Conservation (phyloP, 2,113 vertebrate species). For the Pagrus major region DNA sequence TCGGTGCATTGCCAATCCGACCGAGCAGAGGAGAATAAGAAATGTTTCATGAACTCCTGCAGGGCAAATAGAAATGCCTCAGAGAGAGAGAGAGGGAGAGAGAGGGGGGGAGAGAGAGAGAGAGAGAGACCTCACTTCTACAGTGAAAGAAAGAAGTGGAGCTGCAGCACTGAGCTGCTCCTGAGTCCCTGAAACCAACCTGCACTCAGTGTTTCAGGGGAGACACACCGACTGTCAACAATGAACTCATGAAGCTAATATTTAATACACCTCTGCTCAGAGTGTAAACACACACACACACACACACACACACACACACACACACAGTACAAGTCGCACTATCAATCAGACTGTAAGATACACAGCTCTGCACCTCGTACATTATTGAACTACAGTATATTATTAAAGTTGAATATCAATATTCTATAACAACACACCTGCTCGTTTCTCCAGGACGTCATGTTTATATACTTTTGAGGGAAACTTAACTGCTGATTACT, state of each 20-base stretch:
- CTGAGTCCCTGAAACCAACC: constrained; percentile 15
- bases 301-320: neutral
- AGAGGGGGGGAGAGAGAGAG: constrained; percentile 3
- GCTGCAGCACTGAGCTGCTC: neutral
- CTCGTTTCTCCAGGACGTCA: too few relatives aligned
- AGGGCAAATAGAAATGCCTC: constrained; percentile 19
- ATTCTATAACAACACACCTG: too few relatives aligned
- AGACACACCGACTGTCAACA: constrained; percentile 7
- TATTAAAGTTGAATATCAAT: too few relatives aligned
- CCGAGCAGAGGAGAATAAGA: constrained; percentile 30
- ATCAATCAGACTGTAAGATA: neutral
- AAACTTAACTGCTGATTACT: too few relatives aligned
- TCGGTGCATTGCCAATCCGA: constrained; percentile 9
- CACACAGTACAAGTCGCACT: neutral
- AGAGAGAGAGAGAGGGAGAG: constrained; percentile 8
- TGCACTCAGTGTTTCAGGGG: neutral
- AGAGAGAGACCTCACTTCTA: constrained; percentile 21
- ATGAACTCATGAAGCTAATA: constrained; percentile 13
- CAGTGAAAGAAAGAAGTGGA: constrained; percentile 20
- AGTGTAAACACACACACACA: neutral
- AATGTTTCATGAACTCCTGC: constrained; percentile 45
- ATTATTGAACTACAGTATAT: neutral
- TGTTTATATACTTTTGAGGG: too few relatives aligned
- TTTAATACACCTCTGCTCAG: neutral
- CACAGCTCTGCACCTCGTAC: neutral